phyloP scores from a whole-genome alignment of 2,113 vertebrate genomes.

The Chrysemys picta region DNA sequence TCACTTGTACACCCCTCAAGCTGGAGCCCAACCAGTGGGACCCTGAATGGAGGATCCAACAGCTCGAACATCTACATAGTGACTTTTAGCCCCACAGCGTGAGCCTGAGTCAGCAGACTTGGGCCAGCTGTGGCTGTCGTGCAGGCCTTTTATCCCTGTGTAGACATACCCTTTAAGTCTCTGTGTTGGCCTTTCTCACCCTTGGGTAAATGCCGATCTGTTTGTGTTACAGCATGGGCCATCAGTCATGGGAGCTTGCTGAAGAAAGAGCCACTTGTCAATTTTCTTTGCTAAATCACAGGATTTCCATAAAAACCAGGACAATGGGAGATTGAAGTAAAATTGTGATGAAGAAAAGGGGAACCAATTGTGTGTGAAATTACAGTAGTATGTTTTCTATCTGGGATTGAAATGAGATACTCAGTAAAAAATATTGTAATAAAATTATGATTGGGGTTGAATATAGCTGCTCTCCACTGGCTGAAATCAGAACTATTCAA shows the following conservation, averaged over 20 bases:
- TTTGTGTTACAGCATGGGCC: neutral
- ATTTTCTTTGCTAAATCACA: neutral
- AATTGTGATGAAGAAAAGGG: neutral
- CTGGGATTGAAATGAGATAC: neutral
- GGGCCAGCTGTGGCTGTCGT: too few relatives aligned
- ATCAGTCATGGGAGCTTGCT: neutral
- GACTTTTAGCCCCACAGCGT: neutral
- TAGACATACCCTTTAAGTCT: neutral
- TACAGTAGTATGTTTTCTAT: neutral
- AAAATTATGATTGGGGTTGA: neutral
- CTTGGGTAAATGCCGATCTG: neutral
- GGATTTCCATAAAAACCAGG: neutral
- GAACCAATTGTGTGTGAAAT: neutral
- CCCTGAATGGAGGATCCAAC: too few relatives aligned
- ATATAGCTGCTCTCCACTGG: too few relatives aligned
- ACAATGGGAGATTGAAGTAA: neutral
- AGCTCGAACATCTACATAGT: neutral
- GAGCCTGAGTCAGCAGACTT: too few relatives aligned
- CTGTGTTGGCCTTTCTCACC: neutral
- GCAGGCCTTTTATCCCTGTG: too few relatives aligned
- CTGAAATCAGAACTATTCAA: too few relatives aligned
- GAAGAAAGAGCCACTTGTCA: neutral
- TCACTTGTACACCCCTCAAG: too few relatives aligned
- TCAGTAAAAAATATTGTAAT: neutral
- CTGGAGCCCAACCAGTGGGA: too few relatives aligned